Conservation (phyloP, 2,113 vertebrate genomes). For the Mus musculus region GRCm39 chr9:30414001-30414500, state of each 20-base stretch:
- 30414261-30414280: not conserved
- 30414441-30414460: not conserved
- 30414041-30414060: conserved; percentile 50
- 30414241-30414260: not conserved
- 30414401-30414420: not conserved
- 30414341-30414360: not conserved
- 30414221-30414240: not conserved
- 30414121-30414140: conserved; percentile 2
- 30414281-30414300: not conserved
- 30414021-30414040: not conserved
- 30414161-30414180: not conserved
- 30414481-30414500: not conserved
- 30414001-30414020: conserved; percentile 30
- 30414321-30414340: not conserved
- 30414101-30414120: not conserved
- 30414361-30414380: not conserved
- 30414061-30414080: conserved; percentile 35
- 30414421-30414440: not conserved
- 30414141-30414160: conserved; percentile 8
- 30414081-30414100: not conserved
- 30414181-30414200: not conserved
- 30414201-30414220: not conserved
- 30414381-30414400: not conserved
- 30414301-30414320: not conserved
- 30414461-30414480: not conserved